Conservation (phyloP, 1,140 invertebrate species). For the Drosophila equinoxialis region DNA sequence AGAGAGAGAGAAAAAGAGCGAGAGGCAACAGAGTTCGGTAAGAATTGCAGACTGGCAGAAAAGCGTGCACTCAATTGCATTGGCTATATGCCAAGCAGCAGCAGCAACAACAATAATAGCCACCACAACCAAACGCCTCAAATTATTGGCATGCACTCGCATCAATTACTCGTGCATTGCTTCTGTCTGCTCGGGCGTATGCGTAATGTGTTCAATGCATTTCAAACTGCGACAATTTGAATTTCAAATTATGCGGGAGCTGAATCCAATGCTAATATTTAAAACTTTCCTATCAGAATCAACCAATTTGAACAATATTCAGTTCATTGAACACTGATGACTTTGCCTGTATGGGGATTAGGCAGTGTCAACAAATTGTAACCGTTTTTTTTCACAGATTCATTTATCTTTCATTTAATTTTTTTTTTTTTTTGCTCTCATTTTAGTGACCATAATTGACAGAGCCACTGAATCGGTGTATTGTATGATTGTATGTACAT, state of each 20-base stretch:
- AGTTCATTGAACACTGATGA: slow-evolving; percentile 30
- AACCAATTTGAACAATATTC: slow-evolving; percentile 37
- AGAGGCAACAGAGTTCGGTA: neutral
- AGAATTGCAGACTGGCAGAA: slow-evolving; percentile 35
- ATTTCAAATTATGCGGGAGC: neutral
- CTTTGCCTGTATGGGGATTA: slow-evolving; percentile 19
- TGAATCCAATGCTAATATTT: neutral
- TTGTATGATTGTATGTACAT: neutral
- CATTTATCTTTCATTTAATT: slow-evolving; percentile 61
- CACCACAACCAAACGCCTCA: slow-evolving; percentile 41
- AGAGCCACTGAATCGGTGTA: slow-evolving; percentile 41
- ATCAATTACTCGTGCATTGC: slow-evolving; percentile 11
- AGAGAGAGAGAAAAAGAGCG: neutral
- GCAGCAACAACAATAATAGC: slow-evolving; percentile 6
- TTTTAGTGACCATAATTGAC: slow-evolving; percentile 49
- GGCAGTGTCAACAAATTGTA: slow-evolving; percentile 29
- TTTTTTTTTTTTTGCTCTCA: neutral
- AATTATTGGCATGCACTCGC: slow-evolving; percentile 48
- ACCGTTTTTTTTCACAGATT: slow-evolving; percentile 48
- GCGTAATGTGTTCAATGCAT: slow-evolving; percentile 38
- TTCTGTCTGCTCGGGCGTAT: slow-evolving; percentile 37
- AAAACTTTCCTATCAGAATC: slow-evolving; percentile 1
- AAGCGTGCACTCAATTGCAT: slow-evolving; percentile 68
- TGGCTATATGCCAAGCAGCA: slow-evolving; percentile 61
- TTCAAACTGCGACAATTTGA: slow-evolving; percentile 31